Evolutionary conservation across 2,888 invertebrate genomes (phyloP), one percentile per base, ranked within the genome.

Genomic region (Orthonevra nobilis): DNA sequence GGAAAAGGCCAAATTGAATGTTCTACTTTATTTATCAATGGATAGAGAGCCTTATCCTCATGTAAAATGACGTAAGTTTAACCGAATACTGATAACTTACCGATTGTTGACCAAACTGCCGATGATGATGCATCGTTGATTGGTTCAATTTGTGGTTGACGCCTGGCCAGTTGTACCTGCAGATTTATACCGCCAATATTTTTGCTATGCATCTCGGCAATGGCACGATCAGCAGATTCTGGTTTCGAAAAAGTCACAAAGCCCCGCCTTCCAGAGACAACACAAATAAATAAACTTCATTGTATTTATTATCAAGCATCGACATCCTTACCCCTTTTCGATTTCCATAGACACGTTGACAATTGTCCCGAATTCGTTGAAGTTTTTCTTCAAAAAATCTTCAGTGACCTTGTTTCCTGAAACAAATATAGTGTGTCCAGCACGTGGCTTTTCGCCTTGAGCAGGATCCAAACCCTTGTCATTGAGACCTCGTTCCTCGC

Each of bases 201-300:
- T 83, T 92, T 93, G 9, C 93, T 93, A 88, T 95, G 93, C 92
- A 94, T 93, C 82, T 96, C 95, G 26, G 92, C 91, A 81, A 97
- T 95, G 0, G 97, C 97, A 81, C 94, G 91, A 64, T 95, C 94
- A 1, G 97, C 95, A 44, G 94, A 92, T 82, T 97, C 97, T 9
- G 94, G 91, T 83, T 95, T 96, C 81, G 97, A 96, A 89, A 97
- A 98, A 1, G 97, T 96, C 10, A 98, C 92, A 90, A 96, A 97
- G 5, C 96, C 97, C 83, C 94, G 93, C 85, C 96, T 96, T n/a
- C 89, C 63, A 92, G 90, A 54, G 34, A 61, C n/a, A 4, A 63
- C 5, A 23, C 5, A 23, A 23, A 4, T 23, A 23, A 23, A 23
- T 23, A 5, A 5, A 4, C 23, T 23, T 23, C 23, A 23, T 4